Evolutionary conservation across 2,797 vertebrate genomes (phyloP), one percentile per base, ranked within the genome.

Genomic region (Neosilurus mollespiculum): DNA sequence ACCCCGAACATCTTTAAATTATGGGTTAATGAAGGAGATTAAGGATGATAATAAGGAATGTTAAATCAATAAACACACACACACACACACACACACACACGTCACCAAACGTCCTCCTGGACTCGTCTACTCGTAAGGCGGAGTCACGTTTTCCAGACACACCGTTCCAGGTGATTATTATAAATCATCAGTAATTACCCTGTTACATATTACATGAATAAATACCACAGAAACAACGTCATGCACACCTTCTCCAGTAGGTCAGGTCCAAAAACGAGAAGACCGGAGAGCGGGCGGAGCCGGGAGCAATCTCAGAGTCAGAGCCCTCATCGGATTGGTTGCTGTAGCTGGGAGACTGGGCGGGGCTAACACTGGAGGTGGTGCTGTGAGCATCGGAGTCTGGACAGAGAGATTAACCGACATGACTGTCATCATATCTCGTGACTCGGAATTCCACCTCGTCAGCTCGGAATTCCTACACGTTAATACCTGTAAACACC

Each of bases 311-410:
- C 90, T 99, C 98, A 0, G 94, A 94, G 90, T 99, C 98, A 0
- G 98, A 99, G 53, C 98, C 96, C 0, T 99, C 98, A 0, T 99
- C 98, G 0, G 98, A 99, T 88, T 97, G 96, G 91, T 98, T 97
- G 87, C 98, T 99, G 90, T 99, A 99, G 90, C 96, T 98, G 14
- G 98, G 97, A 0, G 98, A 99, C 88, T 99, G 98, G 85, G 97
- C 97, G 0, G 98, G 98, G 69, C 98, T 99, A 85, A 96, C 93
- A 88, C 98, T 99, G n/a, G 98, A 99, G 73, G 98, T 98, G 67
- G 97, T 99, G 90, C 98, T 99, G 92, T 99, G 98, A 67, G 98
- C 97, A 81, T 98, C 98, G 0, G 98, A 99, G 87, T 98, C 98
- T 99, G 88, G 1, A 87, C 3, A 56, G 53, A 80, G 14, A 79